Evolutionary conservation across 2,888 invertebrate species (phyloP).

Genomic region (Amphipoea oculea): DNA sequence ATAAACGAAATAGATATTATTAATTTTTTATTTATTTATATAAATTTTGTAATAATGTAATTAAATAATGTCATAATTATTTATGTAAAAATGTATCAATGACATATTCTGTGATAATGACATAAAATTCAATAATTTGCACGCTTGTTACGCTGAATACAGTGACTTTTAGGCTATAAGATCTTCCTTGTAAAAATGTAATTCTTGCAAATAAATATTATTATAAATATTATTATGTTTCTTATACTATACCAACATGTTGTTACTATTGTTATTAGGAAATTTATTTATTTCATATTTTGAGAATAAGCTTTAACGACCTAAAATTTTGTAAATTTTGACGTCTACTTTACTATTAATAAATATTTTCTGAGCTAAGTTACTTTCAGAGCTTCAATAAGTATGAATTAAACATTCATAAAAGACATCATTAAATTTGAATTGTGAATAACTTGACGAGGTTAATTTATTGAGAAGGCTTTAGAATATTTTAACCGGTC

Average conservation of each 20-base stretch:
- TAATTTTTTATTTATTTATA: neutral
- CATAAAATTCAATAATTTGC: too few species aligned
- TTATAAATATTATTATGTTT: too few species aligned
- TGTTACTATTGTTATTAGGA: neutral
- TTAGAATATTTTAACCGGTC: neutral
- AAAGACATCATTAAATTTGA: constrained; percentile 17
- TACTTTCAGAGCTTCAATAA: constrained; percentile 27
- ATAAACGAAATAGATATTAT: neutral
- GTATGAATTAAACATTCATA: constrained; percentile 44
- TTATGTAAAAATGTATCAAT: too few species aligned
- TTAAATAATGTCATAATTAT: too few species aligned
- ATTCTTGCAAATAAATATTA: too few species aligned
- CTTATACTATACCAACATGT: neutral
- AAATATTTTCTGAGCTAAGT: constrained; percentile 20
- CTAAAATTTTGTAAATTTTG: constrained; percentile 9
- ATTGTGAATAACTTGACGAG: constrained; percentile 33
- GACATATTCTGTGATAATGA: too few species aligned
- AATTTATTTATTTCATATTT: too few species aligned
- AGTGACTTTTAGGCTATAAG: too few species aligned
- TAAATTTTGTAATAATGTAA: too few species aligned
- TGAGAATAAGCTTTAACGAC: neutral
- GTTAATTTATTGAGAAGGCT: constrained; percentile 18
- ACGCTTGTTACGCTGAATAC: too few species aligned
- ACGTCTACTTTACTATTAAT: constrained; percentile 12
- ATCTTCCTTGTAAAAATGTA: too few species aligned